Evolutionary conservation across 1,140 invertebrate species (phyloP), one percentile per base, ranked within the genome.

Genomic region (Lepidotrigona ventralis): DNA sequence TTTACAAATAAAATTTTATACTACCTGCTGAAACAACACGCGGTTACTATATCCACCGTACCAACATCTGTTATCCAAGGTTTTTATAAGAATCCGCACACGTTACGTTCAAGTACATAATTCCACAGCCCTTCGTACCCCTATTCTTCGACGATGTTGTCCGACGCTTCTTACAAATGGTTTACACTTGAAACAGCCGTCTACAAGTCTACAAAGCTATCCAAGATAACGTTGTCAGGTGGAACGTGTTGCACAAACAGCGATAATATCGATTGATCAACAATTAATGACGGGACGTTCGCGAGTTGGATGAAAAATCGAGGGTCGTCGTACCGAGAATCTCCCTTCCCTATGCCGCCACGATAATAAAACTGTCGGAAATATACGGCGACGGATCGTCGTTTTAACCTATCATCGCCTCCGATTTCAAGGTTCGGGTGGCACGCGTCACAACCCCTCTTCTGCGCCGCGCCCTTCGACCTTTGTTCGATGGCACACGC

Each of bases 351-450:
- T 39, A 64, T 73, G 73, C 63, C 64, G 73, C 85, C 81, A 53
- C 81, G 86, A 90, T 91, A 91, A 89, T 85, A 75, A 85, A 84
- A 87, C 80, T 72, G 75, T 86, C 74, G 54, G 77, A 83, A 63
- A 80, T 80, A 86, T 69, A 81, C 69, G 84, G 63, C 79, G 84
- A 69, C 79, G 87, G 88, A 90, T 91, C 89, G 86, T 73, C 60
- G 84, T 91, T 89, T 90, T 86, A 91, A 83, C 87, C 85, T 89
- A 90, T 90, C 90, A 86, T 91, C 87, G 87, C 86, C 53, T 91
- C 90, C 83, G 84, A 90, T 91, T 90, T 91, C 90, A 91, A 68
- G 76, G 79, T 23, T 86, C 78, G 79, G 79, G 51, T 86, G 86
- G 76, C 88, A 90, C 84, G 84, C 79, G 86, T 85, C 79, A 33